Conservation (phyloP, 2,888 invertebrate genomes). For the Mamestra brassicae region DNA sequence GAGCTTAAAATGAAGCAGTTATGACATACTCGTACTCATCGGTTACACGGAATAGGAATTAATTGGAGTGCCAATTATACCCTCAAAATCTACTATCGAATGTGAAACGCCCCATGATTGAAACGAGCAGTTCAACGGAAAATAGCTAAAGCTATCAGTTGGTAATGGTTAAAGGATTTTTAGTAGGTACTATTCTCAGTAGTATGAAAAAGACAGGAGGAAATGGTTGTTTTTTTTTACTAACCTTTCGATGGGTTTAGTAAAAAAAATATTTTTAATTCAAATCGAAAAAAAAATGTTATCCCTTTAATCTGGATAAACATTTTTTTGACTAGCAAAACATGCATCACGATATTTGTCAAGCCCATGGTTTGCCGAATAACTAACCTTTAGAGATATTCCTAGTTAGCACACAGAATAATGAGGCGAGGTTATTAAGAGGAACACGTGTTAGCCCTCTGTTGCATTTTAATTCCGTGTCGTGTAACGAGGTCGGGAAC, state of each 20-base stretch:
- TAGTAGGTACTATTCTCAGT: no score
- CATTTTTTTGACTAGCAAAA: no score
- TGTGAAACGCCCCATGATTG: not conserved
- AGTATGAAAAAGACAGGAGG: no score
- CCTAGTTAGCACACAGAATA: not conserved
- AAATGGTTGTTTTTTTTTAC: no score
- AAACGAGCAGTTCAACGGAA: not conserved
- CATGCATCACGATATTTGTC: no score
- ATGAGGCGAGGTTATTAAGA: not conserved
- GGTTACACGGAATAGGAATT: slow-evolving; percentile 23
- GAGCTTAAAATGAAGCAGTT: slow-evolving; percentile 67
- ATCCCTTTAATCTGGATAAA: no score
- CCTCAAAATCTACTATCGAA: not conserved
- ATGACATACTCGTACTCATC: slow-evolving; percentile 51
- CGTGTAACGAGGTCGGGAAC: slow-evolving; percentile 59
- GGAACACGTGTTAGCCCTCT: slow-evolving; percentile 4
- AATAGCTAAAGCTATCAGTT: not conserved
- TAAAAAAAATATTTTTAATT: no score
- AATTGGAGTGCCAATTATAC: slow-evolving; percentile 21
- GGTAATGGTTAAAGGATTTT: not conserved
- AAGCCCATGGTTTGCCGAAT: not conserved
- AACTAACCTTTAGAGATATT: not conserved
- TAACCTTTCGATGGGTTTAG: no score
- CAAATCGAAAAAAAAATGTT: no score
- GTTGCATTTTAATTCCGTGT: slow-evolving; percentile 29